Conservation (phyloP, 2,888 invertebrate genomes). For the Timema cristinae region DNA sequence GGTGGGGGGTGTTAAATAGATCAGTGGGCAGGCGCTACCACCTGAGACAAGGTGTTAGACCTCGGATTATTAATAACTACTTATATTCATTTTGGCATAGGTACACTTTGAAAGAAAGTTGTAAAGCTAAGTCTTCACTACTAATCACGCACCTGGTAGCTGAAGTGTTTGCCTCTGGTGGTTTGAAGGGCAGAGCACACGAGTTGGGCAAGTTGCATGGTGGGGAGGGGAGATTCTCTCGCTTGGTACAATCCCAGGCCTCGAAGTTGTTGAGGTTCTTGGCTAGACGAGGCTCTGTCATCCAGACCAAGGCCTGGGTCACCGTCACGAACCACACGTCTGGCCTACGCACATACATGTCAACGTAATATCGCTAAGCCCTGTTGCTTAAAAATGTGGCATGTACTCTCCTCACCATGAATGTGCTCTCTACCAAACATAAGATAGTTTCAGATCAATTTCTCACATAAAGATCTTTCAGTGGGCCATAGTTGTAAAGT, state of each 20-base stretch:
- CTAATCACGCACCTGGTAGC: constrained; percentile 56
- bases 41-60: not conserved
- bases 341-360: too few relatives aligned
- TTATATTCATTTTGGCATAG: constrained; percentile 1
- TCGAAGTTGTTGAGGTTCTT: constrained; percentile 68
- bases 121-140: constrained; percentile 11
- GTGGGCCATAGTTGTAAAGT: too few relatives aligned
- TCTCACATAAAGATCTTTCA: too few relatives aligned
- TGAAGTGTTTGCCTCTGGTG: constrained; percentile 69
- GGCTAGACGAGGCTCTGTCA: constrained; percentile 75
- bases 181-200: constrained; percentile 77
- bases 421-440: too few relatives aligned
- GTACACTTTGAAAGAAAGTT: not conserved
- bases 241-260: constrained; percentile 74
- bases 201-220: constrained; percentile 79
- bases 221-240: constrained; percentile 63
- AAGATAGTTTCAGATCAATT: too few relatives aligned
- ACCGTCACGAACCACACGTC: constrained; percentile 85
- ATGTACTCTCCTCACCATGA: too few relatives aligned
- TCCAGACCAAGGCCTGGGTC: constrained; percentile 86
- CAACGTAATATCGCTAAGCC: too few relatives aligned
- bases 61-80: not conserved
- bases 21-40: not conserved
- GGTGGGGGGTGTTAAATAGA: not conserved
- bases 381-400: too few relatives aligned